phyloP scores from a whole-genome alignment of 2,888 invertebrate species.

The Tipula lateralis region DNA sequence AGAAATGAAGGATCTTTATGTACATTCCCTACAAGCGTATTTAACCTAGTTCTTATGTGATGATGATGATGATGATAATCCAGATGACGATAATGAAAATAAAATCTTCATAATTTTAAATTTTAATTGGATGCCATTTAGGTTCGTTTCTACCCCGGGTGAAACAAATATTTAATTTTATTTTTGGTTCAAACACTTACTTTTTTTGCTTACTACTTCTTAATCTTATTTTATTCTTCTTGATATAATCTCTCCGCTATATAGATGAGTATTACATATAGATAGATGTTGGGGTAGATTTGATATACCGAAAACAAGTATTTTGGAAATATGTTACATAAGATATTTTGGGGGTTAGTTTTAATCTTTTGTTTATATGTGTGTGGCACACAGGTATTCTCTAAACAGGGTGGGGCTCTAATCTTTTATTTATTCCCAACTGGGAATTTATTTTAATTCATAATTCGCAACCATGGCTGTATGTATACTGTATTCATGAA shows the following conservation, averaged over 20 bases:
- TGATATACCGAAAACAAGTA: not conserved
- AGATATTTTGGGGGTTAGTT: not conserved
- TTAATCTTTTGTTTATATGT: not conserved
- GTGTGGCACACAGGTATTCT: not conserved
- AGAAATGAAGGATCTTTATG: not conserved
- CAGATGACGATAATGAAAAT: not conserved
- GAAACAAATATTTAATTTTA: not conserved
- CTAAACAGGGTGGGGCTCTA: not conserved
- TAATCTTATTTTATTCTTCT: not conserved
- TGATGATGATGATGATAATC: not conserved
- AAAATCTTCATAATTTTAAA: not conserved
- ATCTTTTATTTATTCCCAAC: not conserved
- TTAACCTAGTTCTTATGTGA: not conserved
- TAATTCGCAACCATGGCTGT: not conserved
- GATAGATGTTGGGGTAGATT: not conserved
- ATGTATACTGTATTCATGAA: not conserved
- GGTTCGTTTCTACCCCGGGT: not conserved
- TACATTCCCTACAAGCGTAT: not conserved
- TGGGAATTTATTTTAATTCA: conserved; percentile 15
- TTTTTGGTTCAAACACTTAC: not conserved
- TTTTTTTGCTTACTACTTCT: not conserved
- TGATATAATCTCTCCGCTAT: not conserved
- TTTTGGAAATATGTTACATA: not conserved
- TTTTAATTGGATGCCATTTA: conserved; percentile 19
- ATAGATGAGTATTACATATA: not conserved